Conservation (phyloP, 2,113 vertebrate genomes). For the Pseudorhombus dupliciocellatus region DNA sequence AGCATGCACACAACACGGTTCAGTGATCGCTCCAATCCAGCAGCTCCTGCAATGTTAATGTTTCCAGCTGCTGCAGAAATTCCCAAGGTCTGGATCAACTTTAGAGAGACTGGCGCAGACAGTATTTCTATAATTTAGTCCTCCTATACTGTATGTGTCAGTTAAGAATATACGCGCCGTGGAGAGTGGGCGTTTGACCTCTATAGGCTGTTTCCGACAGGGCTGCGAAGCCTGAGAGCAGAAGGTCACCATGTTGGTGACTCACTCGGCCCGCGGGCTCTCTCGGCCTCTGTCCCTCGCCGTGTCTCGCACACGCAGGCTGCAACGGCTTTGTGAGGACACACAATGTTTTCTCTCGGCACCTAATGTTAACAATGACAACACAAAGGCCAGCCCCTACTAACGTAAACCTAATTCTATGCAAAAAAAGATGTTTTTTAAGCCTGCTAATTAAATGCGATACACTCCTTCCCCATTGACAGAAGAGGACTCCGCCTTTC, state of each 20-base stretch:
- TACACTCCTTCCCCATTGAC: no score
- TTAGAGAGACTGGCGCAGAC: constrained; percentile 16
- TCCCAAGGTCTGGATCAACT: not conserved
- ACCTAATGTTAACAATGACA: not conserved
- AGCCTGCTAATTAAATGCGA: no score
- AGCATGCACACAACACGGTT: constrained; percentile 17
- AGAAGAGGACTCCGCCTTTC: no score
- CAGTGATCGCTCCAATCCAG: constrained; percentile 1
- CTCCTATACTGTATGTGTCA: not conserved
- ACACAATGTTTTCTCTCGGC: not conserved
- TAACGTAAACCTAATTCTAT: not conserved
- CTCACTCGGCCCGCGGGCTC: constrained; percentile 53
- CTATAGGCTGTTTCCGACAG: constrained; percentile 49
- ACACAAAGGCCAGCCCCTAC: not conserved
- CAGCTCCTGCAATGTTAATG: constrained; percentile 15
- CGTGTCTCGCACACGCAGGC: constrained; percentile 3
- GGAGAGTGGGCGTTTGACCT: constrained; percentile 62
- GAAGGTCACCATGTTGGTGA: constrained; percentile 72
- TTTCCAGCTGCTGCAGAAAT: constrained; percentile 2
- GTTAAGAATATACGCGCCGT: constrained; percentile 11
- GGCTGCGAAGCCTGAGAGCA: constrained; percentile 65
- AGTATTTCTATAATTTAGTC: constrained; percentile 23
- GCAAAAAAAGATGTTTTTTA: no score
- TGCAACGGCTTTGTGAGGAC: not conserved
- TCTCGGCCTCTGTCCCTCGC: constrained; percentile 7